phyloP scores from a whole-genome alignment of 2,113 vertebrate species.

The Misgurnus anguillicaudatus region DNA sequence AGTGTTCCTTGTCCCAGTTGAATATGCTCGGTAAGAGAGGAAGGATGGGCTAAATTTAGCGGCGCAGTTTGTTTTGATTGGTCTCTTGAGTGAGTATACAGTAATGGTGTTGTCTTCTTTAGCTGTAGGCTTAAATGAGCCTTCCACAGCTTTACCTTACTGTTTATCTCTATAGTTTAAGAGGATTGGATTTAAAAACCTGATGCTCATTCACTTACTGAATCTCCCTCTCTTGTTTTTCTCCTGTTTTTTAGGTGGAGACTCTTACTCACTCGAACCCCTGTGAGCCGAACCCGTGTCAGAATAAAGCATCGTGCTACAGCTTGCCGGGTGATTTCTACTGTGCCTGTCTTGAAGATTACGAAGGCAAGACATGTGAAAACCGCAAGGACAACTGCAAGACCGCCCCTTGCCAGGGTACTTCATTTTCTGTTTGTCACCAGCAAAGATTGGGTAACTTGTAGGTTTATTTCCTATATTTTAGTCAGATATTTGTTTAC shows the following conservation, averaged over 20 bases:
- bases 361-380: slow-evolving; percentile 90
- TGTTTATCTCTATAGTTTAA: slow-evolving; percentile 59
- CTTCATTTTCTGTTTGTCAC: too few species aligned
- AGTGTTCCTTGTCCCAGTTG: slow-evolving; percentile 30
- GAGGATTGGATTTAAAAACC: slow-evolving; percentile 19
- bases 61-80: slow-evolving; percentile 41
- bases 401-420: slow-evolving; percentile 87
- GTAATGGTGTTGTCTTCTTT: slow-evolving; percentile 4
- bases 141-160: slow-evolving; percentile 58
- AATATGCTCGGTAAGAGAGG: slow-evolving; percentile 25
- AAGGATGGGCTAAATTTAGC: slow-evolving; percentile 33
- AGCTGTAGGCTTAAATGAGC: slow-evolving; percentile 58
- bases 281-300: slow-evolving; percentile 89
- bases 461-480: background rate
- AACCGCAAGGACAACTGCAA: slow-evolving; percentile 83
- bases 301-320: slow-evolving; percentile 87
- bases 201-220: slow-evolving; percentile 38
- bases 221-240: background rate
- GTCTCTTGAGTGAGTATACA: slow-evolving; percentile 27
- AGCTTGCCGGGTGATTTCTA: slow-evolving; percentile 88
- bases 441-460: background rate
- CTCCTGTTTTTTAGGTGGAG: slow-evolving; percentile 71
- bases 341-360: slow-evolving; percentile 89
- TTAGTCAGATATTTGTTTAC: background rate
- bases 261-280: slow-evolving; percentile 67